A percentile compares a stretch with the other conserved stretches of the same genome.
phyloP scores from a whole-genome alignment of 1,140 invertebrate genomes.

The Gryon sp. region DNA sequence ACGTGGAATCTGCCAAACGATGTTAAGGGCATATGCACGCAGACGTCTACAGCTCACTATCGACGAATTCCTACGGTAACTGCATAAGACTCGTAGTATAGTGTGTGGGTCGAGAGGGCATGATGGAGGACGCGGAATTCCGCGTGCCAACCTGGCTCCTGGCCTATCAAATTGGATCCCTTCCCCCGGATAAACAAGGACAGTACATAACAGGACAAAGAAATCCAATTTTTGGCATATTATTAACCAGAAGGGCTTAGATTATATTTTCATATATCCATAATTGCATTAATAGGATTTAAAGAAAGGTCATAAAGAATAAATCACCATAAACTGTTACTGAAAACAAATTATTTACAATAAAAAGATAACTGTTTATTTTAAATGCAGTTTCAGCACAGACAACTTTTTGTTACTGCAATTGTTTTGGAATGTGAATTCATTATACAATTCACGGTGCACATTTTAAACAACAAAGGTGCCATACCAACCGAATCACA shows the following conservation, averaged over 20 bases:
- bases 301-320: slow-evolving; percentile 41
- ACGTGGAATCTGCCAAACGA: slow-evolving; percentile 41
- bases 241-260: no score
- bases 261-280: no score
- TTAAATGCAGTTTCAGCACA: slow-evolving; percentile 27
- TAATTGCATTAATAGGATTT: no score
- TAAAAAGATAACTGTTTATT: slow-evolving; percentile 41
- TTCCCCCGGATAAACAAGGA: slow-evolving; percentile 42
- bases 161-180: slow-evolving; percentile 41
- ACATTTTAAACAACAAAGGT: slow-evolving; percentile 16
- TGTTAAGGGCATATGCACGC: slow-evolving; percentile 57
- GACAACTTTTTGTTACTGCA: slow-evolving; percentile 41
- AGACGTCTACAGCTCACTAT: slow-evolving; percentile 47
- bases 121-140: slow-evolving; percentile 57
- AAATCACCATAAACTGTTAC: background rate
- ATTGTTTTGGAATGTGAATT: slow-evolving; percentile 41
- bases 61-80: slow-evolving; percentile 49
- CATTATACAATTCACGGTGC: slow-evolving; percentile 27
- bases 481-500: slow-evolving; percentile 14
- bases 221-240: background rate
- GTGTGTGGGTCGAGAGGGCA: slow-evolving; percentile 60
- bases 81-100: slow-evolving; percentile 41
- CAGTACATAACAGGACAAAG: slow-evolving; percentile 19
- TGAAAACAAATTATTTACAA: slow-evolving; percentile 8
- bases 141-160: slow-evolving; percentile 50